phyloP scores from a whole-genome alignment of 2,113 vertebrate genomes.

The Peromyscus polionotus region DNA sequence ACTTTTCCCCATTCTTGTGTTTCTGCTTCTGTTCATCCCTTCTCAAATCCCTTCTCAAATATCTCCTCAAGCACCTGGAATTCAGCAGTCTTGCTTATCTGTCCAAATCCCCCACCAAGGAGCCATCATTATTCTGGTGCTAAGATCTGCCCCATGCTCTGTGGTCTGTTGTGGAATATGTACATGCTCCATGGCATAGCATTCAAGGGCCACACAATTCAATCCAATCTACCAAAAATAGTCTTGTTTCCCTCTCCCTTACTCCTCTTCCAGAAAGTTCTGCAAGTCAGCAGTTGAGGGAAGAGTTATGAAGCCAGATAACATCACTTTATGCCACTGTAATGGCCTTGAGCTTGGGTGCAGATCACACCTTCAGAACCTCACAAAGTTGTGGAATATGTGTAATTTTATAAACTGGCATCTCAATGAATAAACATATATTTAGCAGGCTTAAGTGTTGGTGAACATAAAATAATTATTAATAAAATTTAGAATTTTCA shows the following conservation, averaged over 20 bases:
- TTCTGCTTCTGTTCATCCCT: background rate
- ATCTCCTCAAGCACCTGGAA: background rate
- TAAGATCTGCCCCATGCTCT: background rate
- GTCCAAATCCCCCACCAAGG: too few relatives aligned
- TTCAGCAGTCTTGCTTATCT: background rate
- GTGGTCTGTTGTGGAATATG: background rate
- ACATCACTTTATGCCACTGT: background rate
- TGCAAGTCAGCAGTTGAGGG: background rate
- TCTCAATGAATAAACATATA: constrained; percentile 21
- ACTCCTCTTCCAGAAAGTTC: background rate
- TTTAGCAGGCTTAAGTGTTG: constrained; percentile 33
- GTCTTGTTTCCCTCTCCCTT: background rate
- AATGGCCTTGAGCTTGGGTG: background rate
- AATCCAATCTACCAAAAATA: background rate
- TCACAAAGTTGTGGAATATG: background rate
- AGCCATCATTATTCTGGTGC: background rate
- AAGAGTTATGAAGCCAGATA: background rate
- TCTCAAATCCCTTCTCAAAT: background rate
- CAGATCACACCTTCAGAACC: background rate
- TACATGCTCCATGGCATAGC: background rate
- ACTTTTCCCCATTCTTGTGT: background rate
- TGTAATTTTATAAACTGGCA: background rate
- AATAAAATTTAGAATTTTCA: constrained; percentile 33
- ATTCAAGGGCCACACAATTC: background rate
- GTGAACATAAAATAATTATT: constrained; percentile 6